A percentile compares a stretch with the other conserved stretches of the same genome.
Conservation (phyloP, 1,140 invertebrate genomes). For the Agrypnia vestita region DNA sequence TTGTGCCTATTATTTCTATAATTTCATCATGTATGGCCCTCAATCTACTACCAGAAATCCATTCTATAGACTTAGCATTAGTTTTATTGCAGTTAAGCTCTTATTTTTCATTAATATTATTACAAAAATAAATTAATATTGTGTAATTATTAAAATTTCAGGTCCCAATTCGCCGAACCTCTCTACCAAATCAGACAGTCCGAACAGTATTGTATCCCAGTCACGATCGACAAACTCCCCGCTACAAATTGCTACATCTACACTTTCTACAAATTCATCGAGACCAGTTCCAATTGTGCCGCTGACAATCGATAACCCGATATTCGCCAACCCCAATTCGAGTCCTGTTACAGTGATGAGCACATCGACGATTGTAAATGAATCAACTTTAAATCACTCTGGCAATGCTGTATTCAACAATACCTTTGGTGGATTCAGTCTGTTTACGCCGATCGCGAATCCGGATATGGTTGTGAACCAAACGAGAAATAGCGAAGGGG, state of each 20-base stretch:
- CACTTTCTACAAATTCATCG: background rate
- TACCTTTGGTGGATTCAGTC: conserved; percentile 59
- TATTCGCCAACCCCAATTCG: conserved; percentile 58
- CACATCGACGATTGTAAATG: background rate
- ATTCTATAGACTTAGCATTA: too few relatives aligned
- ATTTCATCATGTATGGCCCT: too few relatives aligned
- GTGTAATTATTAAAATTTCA: conserved; percentile 55
- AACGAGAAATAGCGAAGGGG: conserved; percentile 68
- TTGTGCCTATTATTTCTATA: too few relatives aligned
- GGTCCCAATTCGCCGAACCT: conserved; percentile 57
- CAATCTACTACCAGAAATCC: too few relatives aligned
- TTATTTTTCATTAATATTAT: too few relatives aligned
- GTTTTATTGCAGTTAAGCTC: too few relatives aligned
- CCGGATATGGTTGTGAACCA: conserved; percentile 69
- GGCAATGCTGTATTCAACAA: conserved; percentile 27
- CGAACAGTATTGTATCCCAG: conserved; percentile 3
- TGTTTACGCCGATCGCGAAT: conserved; percentile 61
- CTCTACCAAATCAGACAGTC: conserved; percentile 37
- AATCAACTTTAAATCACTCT: background rate
- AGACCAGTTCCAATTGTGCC: conserved; percentile 21
- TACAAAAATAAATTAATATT: background rate
- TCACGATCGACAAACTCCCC: background rate
- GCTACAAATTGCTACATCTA: background rate
- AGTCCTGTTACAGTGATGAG: conserved; percentile 17
- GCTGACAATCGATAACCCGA: conserved; percentile 58